A percentile compares a stretch with the other conserved stretches of the same genome.
Conservation (phyloP, 1,140 invertebrate species). For the Chironomus tepperi region DNA sequence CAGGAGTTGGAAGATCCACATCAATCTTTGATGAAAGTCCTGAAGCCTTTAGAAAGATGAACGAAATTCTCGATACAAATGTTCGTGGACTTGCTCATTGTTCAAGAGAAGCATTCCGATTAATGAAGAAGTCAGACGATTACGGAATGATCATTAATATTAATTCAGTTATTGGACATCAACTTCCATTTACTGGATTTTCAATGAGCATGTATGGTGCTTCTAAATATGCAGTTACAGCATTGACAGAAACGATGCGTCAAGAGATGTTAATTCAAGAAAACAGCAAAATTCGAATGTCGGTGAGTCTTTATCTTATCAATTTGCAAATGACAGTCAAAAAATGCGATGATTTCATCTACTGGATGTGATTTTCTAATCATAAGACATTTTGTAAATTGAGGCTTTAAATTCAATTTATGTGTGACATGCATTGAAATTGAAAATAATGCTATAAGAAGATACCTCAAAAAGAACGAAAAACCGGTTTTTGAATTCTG, state of each 20-base stretch:
- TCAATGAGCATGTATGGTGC: slow-evolving; percentile 53
- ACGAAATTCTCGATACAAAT: slow-evolving; percentile 41
- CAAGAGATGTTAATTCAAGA: slow-evolving; percentile 46
- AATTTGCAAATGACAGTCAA: no score
- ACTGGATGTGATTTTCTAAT: no score
- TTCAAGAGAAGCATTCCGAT: slow-evolving; percentile 45
- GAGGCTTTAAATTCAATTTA: no score
- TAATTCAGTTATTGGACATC: slow-evolving; percentile 50
- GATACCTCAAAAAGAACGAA: no score
- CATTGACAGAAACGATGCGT: slow-evolving; percentile 50
- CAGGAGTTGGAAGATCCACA: slow-evolving; percentile 40
- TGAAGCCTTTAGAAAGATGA: slow-evolving; percentile 26
- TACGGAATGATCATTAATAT: slow-evolving; percentile 50
- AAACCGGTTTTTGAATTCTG: no score
- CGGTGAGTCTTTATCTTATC: no score
- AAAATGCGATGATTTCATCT: no score
- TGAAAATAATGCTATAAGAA: no score
- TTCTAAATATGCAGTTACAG: slow-evolving; percentile 52
- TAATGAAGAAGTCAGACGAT: slow-evolving; percentile 48
- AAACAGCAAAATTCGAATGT: slow-evolving; percentile 35
- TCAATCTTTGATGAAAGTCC: slow-evolving; percentile 32
- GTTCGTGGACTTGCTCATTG: slow-evolving; percentile 48
- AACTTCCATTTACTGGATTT: slow-evolving; percentile 38
- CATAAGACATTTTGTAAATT: no score
- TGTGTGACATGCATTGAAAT: no score